Conservation (phyloP, 2,888 invertebrate genomes). For the Chloroclysta siterata region DNA sequence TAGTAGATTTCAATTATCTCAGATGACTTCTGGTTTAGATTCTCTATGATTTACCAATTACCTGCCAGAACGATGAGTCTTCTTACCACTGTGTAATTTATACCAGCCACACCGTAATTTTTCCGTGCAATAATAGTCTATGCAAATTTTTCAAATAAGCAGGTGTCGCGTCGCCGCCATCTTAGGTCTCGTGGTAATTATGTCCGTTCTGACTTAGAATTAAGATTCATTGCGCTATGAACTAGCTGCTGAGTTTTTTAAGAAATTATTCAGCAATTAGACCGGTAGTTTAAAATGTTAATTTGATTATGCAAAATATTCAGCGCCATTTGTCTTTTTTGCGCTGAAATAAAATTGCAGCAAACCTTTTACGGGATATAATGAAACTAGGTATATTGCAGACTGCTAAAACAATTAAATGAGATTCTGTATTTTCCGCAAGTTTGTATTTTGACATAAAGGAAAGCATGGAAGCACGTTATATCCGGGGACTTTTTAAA, state of each 20-base stretch:
- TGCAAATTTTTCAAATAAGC: slow-evolving; percentile 43
- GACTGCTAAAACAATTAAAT: slow-evolving; percentile 6
- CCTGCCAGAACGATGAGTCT: slow-evolving; percentile 25
- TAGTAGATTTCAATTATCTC: slow-evolving; percentile 19
- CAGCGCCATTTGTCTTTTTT: slow-evolving; percentile 7
- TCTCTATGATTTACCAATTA: slow-evolving; percentile 19
- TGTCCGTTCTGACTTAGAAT: slow-evolving; percentile 39
- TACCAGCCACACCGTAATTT: slow-evolving; percentile 39
- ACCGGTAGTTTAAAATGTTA: slow-evolving; percentile 22
- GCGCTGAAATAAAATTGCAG: slow-evolving; percentile 12
- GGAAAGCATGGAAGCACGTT: slow-evolving; percentile 27
- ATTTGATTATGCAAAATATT: slow-evolving; percentile 20
- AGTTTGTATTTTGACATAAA: neutral
- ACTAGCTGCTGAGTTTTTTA: slow-evolving; percentile 36
- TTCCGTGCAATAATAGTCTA: slow-evolving; percentile 37
- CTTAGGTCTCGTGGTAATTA: slow-evolving; percentile 40
- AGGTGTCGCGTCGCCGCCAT: slow-evolving; percentile 29
- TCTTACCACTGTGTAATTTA: slow-evolving; percentile 38
- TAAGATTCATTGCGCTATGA: slow-evolving; percentile 43
- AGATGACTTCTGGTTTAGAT: slow-evolving; percentile 16
- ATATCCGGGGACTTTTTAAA: slow-evolving; percentile 12
- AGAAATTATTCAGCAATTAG: slow-evolving; percentile 33
- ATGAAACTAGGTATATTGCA: slow-evolving; percentile 9
- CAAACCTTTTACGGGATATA: slow-evolving; percentile 8
- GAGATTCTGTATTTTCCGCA: slow-evolving; percentile 6